phyloP scores from a whole-genome alignment of 2,888 invertebrate genomes.

The Hypselothyrea guttata region DNA sequence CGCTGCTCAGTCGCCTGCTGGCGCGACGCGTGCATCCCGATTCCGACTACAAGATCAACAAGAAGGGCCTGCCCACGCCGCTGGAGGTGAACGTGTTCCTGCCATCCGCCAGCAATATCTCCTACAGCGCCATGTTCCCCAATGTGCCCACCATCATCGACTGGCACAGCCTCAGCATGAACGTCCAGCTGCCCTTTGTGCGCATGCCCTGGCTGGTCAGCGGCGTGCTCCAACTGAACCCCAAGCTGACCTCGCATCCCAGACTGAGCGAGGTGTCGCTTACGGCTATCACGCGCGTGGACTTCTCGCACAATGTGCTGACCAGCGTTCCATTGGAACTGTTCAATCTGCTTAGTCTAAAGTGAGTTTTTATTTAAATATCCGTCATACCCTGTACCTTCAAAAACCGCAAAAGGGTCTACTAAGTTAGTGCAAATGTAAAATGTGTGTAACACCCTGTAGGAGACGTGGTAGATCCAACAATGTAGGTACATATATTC shows the following conservation, averaged over 20 bases:
- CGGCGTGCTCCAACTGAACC: constrained; percentile 93
- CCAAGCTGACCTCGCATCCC: constrained; percentile 88
- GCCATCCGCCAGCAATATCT: constrained; percentile 86
- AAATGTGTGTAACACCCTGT: too few relatives aligned
- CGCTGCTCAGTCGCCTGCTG: constrained; percentile 90
- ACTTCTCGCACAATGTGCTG: constrained; percentile 95
- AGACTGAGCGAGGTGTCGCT: constrained; percentile 87
- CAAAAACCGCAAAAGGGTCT: too few relatives aligned
- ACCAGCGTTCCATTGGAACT: constrained; percentile 90
- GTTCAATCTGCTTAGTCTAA: constrained; percentile 91
- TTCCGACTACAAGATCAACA: constrained; percentile 96
- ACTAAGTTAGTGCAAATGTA: too few relatives aligned
- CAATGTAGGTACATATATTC: too few relatives aligned
- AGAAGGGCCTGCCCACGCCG: constrained; percentile 87
- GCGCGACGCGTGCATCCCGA: constrained; percentile 95
- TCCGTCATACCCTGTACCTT: too few relatives aligned
- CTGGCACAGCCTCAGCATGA: constrained; percentile 91
- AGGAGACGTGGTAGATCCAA: too few relatives aligned
- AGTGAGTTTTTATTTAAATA: constrained; percentile 79
- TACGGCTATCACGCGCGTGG: constrained; percentile 96
- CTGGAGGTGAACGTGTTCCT: constrained; percentile 82
- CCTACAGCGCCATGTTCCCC: constrained; percentile 91
- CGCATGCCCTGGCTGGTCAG: constrained; percentile 91
- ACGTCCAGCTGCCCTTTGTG: constrained; percentile 87
- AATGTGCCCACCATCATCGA: constrained; percentile 93